phyloP scores from a whole-genome alignment of 1,140 invertebrate genomes.

The Zaprionus gabonicus region DNA sequence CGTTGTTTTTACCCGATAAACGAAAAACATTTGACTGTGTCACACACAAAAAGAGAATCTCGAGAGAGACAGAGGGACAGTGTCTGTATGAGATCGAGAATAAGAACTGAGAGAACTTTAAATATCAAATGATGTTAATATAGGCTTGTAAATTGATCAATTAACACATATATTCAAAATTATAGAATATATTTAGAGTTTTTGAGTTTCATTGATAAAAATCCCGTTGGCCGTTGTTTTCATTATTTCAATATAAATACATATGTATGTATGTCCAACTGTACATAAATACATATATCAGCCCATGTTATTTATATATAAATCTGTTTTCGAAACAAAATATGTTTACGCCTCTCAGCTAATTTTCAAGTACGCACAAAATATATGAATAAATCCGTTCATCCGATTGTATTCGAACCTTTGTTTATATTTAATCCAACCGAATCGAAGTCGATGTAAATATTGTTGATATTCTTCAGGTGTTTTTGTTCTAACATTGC shows the following conservation, averaged over 20 bases:
- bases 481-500: conserved; percentile 40
- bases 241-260: not conserved
- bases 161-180: not conserved
- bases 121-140: conserved; percentile 26
- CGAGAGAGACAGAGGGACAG: conserved; percentile 13
- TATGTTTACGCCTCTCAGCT: conserved; percentile 33
- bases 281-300: conserved; percentile 18
- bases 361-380: conserved; percentile 37
- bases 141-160: conserved; percentile 7
- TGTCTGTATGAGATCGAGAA: not conserved
- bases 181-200: not conserved
- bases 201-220: conserved; percentile 66
- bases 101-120: conserved; percentile 25
- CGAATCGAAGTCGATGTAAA: conserved; percentile 11
- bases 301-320: conserved; percentile 28
- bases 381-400: not conserved
- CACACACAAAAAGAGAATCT: conserved; percentile 18
- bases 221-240: conserved; percentile 53
- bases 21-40: conserved; percentile 60
- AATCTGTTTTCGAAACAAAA: conserved; percentile 18
- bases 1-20: conserved; percentile 61
- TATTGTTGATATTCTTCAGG: conserved; percentile 53
- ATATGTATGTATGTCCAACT: not conserved
- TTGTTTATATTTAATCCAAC: conserved; percentile 6
- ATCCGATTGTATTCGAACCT: conserved; percentile 12